Evolutionary conservation across 37 sponge, comb jelly and placozoan genomes (phyloP).

Genomic region (Cladorhizidae sp.): DNA sequence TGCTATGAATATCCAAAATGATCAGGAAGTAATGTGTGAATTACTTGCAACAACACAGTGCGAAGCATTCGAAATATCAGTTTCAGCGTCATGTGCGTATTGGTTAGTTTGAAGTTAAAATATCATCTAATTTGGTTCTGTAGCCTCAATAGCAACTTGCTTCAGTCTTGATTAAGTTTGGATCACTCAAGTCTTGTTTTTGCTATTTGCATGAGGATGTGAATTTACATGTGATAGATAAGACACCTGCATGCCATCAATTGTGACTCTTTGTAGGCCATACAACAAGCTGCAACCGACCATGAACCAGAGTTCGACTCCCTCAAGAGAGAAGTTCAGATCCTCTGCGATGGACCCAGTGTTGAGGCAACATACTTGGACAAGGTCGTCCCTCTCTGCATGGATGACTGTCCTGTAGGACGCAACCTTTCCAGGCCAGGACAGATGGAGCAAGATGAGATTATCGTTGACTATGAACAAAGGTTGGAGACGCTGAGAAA

Average conservation of each 20-base stretch:
- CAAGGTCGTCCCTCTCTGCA: neutral
- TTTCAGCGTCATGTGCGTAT: too few relatives aligned
- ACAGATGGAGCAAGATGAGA: slow-evolving; percentile 36
- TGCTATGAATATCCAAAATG: too few relatives aligned
- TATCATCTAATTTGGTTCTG: too few relatives aligned
- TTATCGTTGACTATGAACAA: slow-evolving; percentile 16
- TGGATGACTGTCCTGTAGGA: neutral
- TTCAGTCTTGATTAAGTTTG: too few relatives aligned
- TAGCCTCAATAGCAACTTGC: too few relatives aligned
- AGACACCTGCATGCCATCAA: neutral
- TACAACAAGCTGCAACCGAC: slow-evolving; percentile 25
- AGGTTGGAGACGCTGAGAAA: slow-evolving; percentile 45
- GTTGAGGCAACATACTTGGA: neutral
- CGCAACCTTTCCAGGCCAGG: slow-evolving; percentile 31
- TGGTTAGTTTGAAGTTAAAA: too few relatives aligned
- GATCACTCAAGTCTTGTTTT: too few relatives aligned
- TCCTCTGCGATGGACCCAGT: slow-evolving; percentile 30
- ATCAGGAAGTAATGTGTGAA: too few relatives aligned
- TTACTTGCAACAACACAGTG: too few relatives aligned
- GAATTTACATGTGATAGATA: neutral
- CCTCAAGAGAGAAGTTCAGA: slow-evolving; percentile 36
- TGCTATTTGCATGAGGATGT: too few relatives aligned
- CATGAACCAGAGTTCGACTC: slow-evolving; percentile 58
- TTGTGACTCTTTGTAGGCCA: slow-evolving; percentile 11
- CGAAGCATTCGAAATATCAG: too few relatives aligned